Conservation (phyloP, 2,797 vertebrate genomes). For the Sebastes ruberrimus region DNA sequence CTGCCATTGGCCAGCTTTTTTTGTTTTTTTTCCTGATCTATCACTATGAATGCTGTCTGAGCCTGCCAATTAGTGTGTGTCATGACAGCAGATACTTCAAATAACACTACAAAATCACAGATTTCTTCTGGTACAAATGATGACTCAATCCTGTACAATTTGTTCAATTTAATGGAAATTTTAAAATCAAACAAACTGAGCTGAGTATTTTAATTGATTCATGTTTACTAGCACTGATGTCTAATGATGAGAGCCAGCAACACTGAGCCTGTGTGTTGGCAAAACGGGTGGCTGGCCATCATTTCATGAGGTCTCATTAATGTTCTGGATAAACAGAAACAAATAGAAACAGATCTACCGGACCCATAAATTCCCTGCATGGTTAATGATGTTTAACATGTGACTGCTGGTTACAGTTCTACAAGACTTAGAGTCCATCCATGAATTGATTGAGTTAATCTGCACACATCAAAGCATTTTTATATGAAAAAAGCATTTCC, state of each 20-base stretch:
- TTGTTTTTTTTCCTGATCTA: neutral
- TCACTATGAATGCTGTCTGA: neutral
- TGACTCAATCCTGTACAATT: neutral
- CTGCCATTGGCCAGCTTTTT: neutral
- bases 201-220: neutral
- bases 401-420: neutral
- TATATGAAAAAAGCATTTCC: neutral
- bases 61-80: neutral
- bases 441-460: neutral
- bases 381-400: neutral
- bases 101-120: neutral
- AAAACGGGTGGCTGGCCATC: neutral
- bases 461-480: neutral
- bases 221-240: neutral
- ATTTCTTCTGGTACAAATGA: neutral
- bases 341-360: neutral
- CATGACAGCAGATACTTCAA: neutral
- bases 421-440: neutral
- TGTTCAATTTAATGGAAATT: neutral
- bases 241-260: neutral
- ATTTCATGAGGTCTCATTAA: neutral
- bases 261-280: neutral
- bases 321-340: neutral
- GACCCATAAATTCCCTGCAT: neutral
- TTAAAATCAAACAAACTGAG: neutral